phyloP scores from a whole-genome alignment of 1,140 invertebrate species.

The Drosophila burlai region DNA sequence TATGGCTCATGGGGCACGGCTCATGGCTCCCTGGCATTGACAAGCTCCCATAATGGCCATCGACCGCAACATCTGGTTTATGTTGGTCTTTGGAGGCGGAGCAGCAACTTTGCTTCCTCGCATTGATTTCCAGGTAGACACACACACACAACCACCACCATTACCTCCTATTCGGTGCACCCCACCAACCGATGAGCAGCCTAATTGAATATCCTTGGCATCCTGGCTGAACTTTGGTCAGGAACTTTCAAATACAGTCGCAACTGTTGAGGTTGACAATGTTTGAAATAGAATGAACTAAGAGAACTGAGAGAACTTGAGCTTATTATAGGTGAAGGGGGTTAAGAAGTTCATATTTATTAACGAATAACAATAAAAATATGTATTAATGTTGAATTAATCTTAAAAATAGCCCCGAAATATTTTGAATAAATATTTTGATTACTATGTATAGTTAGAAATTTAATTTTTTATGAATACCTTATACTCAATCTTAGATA shows the following conservation, averaged over 20 bases:
- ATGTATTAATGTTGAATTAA: background rate
- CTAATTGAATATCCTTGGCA: conserved; percentile 65
- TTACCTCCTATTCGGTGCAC: background rate
- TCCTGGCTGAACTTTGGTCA: background rate
- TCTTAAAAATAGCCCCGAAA: background rate
- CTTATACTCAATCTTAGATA: no score
- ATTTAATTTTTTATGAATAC: no score
- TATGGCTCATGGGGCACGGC: conserved; percentile 4
- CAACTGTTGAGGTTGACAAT: background rate
- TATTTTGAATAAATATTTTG: background rate
- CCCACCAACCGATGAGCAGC: conserved; percentile 26
- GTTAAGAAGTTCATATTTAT: background rate
- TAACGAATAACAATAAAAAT: background rate
- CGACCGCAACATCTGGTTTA: conserved; percentile 79
- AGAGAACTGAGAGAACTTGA: no score
- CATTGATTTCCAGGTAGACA: conserved; percentile 58
- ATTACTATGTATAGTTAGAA: background rate
- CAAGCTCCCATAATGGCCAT: conserved; percentile 81
- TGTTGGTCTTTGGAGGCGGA: conserved; percentile 23
- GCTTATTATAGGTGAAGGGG: background rate
- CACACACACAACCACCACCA: conserved; percentile 10
- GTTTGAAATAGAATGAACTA: no score
- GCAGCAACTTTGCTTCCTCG: conserved; percentile 29
- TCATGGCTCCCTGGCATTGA: conserved; percentile 63
- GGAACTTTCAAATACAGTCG: conserved; percentile 15